These are phyloP conservation scores for Resseliella maxima DNA, from an alignment of 2,888 invertebrate genomes.

Conservation along the genomic window DNA sequence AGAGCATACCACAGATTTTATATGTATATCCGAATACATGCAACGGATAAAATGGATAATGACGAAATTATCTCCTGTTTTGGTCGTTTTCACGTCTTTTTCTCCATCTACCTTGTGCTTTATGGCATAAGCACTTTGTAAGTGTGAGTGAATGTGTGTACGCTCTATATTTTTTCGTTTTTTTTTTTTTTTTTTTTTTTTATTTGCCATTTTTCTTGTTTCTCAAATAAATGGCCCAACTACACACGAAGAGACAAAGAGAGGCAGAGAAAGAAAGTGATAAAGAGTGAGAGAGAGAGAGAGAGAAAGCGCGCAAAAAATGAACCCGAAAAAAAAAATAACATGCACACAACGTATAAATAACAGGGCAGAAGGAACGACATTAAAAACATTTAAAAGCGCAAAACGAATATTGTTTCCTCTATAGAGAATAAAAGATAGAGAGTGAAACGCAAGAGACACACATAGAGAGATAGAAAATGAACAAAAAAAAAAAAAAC, in stretches of 20 bases:
- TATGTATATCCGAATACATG: slow-evolving; percentile 37
- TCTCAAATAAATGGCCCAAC: background rate
- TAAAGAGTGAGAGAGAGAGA: background rate
- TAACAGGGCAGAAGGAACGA: slow-evolving; percentile 32
- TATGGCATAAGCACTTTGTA: background rate
- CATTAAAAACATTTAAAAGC: slow-evolving; percentile 49
- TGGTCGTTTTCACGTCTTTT: slow-evolving; percentile 30
- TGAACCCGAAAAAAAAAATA: background rate
- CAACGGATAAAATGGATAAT: slow-evolving; percentile 41
- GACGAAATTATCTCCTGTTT: slow-evolving; percentile 53
- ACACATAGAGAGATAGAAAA: background rate
- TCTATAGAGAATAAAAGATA: background rate
- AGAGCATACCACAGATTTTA: slow-evolving; percentile 35
- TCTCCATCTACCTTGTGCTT: slow-evolving; percentile 1
- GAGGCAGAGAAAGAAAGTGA: background rate
- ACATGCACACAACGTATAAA: slow-evolving; percentile 23
- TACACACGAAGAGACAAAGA: background rate
- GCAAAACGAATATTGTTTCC: slow-evolving; percentile 46
- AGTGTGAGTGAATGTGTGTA: background rate
- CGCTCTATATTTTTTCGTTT: no score
- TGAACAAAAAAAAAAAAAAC: background rate
- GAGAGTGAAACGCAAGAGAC: background rate
- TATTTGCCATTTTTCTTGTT: slow-evolving; percentile 39
- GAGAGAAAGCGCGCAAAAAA: background rate
- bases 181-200: no score